A percentile compares a stretch with the other conserved stretches of the same genome.
phyloP scores from a whole-genome alignment of 2,113 vertebrate genomes.

The Prinia subflava region DNA sequence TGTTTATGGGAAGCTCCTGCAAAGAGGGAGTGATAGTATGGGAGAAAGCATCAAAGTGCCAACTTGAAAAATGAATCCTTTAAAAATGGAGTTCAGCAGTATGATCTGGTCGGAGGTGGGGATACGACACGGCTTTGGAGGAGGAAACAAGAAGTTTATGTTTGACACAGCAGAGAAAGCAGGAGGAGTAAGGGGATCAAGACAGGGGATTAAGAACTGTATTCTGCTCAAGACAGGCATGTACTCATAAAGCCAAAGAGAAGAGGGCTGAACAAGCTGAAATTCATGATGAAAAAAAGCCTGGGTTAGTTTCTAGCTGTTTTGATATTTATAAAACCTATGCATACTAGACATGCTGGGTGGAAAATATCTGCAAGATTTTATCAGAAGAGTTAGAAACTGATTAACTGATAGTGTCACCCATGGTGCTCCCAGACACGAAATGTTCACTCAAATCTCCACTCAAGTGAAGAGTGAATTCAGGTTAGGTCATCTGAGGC shows the following conservation, averaged over 20 bases:
- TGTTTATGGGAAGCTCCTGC: constrained; percentile 46
- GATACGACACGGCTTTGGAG: neutral
- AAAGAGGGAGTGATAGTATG: constrained; percentile 39
- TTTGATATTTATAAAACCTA: neutral
- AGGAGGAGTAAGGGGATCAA: neutral
- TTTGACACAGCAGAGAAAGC: neutral
- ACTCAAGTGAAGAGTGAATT: neutral
- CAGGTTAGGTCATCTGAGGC: neutral
- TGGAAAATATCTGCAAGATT: neutral
- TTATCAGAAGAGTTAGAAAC: neutral
- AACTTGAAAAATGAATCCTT: constrained; percentile 52
- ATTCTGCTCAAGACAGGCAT: neutral
- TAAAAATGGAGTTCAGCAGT: neutral
- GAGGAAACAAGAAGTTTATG: constrained; percentile 29
- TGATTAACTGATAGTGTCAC: neutral
- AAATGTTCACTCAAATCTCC: neutral
- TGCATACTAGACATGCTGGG: neutral
- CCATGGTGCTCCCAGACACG: neutral
- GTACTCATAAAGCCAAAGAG: neutral
- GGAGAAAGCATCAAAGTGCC: constrained; percentile 56
- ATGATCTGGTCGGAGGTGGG: neutral
- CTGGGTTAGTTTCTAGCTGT: neutral
- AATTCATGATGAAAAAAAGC: neutral
- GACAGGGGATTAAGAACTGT: neutral
- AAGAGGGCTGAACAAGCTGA: neutral